phyloP scores from a whole-genome alignment of 2,888 invertebrate genomes.

The Melinaea marsaeus region DNA sequence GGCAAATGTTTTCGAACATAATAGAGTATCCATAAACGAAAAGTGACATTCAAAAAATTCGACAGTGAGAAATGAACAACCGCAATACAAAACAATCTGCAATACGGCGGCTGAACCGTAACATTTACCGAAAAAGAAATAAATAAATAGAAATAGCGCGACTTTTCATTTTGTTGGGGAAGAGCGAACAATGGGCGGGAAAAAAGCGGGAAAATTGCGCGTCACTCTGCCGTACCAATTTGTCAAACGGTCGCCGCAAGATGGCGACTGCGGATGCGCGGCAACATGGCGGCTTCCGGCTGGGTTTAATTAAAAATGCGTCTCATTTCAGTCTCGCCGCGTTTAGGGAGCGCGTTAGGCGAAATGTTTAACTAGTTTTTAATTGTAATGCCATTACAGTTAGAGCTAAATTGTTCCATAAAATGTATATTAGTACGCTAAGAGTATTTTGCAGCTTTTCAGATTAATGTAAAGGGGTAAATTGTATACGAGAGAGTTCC shows the following conservation, averaged over 20 bases:
- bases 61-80: constrained; percentile 57
- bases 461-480: constrained; percentile 4
- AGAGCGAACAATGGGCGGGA: constrained; percentile 72
- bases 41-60: constrained; percentile 49
- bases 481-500: not conserved
- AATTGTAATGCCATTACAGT: constrained; percentile 38
- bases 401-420: constrained; percentile 28
- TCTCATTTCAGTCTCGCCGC: constrained; percentile 64
- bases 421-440: constrained; percentile 23
- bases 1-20: constrained; percentile 14
- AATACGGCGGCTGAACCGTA: constrained; percentile 49
- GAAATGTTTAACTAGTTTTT: constrained; percentile 40
- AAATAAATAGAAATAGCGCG: constrained; percentile 60
- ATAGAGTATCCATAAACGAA: constrained; percentile 27
- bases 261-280: constrained; percentile 65
- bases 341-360: constrained; percentile 51
- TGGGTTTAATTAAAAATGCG: constrained; percentile 74
- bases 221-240: constrained; percentile 77
- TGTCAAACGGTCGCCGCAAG: constrained; percentile 75
- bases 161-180: constrained; percentile 76
- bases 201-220: constrained; percentile 76
- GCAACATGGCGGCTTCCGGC: constrained; percentile 67
- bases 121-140: constrained; percentile 57
- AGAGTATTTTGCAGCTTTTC: constrained; percentile 9
- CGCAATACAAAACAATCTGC: constrained; percentile 46